phyloP scores from a whole-genome alignment of 2,113 vertebrate species.

The Gadus chalcogrammus region DNA sequence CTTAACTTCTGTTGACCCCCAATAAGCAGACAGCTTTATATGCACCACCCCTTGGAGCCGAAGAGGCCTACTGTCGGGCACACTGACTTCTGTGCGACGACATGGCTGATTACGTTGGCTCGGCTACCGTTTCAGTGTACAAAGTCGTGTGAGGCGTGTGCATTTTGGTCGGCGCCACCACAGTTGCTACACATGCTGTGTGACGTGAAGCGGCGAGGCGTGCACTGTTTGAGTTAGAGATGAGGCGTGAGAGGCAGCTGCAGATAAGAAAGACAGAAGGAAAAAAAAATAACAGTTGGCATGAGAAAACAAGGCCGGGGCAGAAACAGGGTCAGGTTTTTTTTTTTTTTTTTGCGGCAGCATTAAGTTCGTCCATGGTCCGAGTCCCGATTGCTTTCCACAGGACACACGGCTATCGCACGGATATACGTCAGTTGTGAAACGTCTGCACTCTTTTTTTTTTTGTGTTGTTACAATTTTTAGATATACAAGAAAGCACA shows the following conservation, averaged over 20 bases:
- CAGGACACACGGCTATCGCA: background rate
- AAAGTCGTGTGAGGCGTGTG: constrained; percentile 6
- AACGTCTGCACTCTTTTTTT: constrained; percentile 12
- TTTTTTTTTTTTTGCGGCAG: constrained; percentile 40
- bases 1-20: background rate
- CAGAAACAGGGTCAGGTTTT: background rate
- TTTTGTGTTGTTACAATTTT: constrained; percentile 58
- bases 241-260: constrained; percentile 23
- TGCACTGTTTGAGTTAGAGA: background rate
- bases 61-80: background rate
- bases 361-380: constrained; percentile 32
- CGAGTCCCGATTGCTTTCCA: background rate
- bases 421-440: background rate
- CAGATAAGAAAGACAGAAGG: background rate
- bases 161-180: constrained; percentile 23
- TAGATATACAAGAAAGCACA: constrained; percentile 57
- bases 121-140: constrained; percentile 9
- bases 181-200: constrained; percentile 54
- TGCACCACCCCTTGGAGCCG: constrained; percentile 4
- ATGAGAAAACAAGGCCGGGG: constrained; percentile 8
- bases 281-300: constrained; percentile 16
- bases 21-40: constrained; percentile 15
- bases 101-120: constrained; percentile 3
- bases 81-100: constrained; percentile 2
- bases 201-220: constrained; percentile 24